Conservation (phyloP, 2,113 vertebrate species). For the Penelope pileata region DNA sequence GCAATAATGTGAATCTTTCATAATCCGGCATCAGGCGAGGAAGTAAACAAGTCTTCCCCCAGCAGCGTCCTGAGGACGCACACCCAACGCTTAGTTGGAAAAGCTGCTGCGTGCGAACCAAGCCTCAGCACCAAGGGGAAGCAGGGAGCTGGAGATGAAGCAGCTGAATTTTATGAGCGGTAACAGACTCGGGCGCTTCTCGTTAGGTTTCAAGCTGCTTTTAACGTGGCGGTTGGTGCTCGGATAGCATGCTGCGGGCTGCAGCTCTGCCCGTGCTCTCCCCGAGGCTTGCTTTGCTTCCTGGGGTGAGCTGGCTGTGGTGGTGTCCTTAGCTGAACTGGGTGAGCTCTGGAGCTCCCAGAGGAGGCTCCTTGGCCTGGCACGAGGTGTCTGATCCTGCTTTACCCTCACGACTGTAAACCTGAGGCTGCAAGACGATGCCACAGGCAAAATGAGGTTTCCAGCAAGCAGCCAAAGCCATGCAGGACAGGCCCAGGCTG, state of each 20-base stretch:
- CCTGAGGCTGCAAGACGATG: background rate
- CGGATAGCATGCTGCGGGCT: background rate
- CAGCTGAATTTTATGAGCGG: background rate
- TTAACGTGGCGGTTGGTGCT: background rate
- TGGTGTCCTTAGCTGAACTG: background rate
- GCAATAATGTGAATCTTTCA: rapidly evolving
- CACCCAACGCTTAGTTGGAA: background rate
- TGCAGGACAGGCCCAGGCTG: too few relatives aligned
- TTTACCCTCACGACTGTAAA: background rate
- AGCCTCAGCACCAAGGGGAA: background rate
- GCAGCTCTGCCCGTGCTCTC: background rate
- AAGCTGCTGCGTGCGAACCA: background rate
- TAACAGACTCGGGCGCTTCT: background rate
- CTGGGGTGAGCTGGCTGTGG: background rate
- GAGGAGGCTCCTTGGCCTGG: background rate
- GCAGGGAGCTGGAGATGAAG: background rate
- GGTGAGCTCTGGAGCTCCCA: background rate
- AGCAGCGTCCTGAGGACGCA: rapidly evolving
- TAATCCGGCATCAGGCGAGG: background rate
- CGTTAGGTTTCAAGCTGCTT: background rate
- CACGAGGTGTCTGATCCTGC: rapidly evolving
- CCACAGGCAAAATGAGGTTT: rapidly evolving
- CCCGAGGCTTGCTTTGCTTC: rapidly evolving
- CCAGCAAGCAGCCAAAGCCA: too few relatives aligned
- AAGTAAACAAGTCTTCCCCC: background rate